Conservation (phyloP, 2,888 invertebrate genomes). For the Amaurobius ferox region DNA sequence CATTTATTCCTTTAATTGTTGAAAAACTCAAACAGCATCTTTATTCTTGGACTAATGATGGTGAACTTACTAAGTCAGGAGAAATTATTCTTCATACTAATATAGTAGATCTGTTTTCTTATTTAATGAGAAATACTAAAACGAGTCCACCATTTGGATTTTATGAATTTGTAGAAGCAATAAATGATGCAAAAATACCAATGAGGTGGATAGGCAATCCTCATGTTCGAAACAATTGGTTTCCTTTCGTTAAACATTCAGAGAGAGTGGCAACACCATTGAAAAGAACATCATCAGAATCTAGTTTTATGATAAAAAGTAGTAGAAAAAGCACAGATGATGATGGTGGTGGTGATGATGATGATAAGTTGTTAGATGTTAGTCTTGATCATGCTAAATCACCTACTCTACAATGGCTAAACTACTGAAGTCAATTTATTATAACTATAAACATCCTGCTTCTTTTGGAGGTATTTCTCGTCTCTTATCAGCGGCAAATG, state of each 20-base stretch:
- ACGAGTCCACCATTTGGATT: background rate
- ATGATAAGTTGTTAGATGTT: too few relatives aligned
- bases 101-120: background rate
- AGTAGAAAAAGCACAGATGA: too few relatives aligned
- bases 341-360: too few relatives aligned
- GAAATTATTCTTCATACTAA: background rate
- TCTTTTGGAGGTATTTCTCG: conserved; percentile 12
- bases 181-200: background rate
- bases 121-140: background rate
- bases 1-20: background rate
- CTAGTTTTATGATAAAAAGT: background rate
- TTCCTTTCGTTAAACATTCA: background rate
- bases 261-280: too few relatives aligned
- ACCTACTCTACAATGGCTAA: background rate
- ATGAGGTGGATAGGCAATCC: background rate
- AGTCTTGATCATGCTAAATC: too few relatives aligned
- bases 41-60: background rate
- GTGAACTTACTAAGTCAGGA: background rate
- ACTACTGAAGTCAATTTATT: background rate
- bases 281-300: background rate
- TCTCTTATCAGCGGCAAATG: background rate
- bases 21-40: background rate
- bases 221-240: background rate
- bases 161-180: background rate
- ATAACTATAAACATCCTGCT: background rate